These are phyloP conservation scores for Hydrolagus affinis DNA, from an alignment of 2,113 vertebrate genomes.

Conservation along the genomic window DNA sequence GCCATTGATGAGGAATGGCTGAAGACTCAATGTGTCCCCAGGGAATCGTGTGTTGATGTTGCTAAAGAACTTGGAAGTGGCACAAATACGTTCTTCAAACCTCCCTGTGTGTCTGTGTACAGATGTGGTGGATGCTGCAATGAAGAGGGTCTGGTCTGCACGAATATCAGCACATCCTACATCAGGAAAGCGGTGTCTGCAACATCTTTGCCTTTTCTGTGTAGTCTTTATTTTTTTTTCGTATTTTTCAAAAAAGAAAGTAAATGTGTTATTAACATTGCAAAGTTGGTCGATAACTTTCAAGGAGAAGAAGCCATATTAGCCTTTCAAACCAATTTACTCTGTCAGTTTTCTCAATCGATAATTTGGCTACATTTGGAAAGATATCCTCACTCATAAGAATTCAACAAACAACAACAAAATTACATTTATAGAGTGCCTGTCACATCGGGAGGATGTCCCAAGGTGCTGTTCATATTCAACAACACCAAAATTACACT, in stretches of 20 bases:
- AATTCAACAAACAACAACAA: no score
- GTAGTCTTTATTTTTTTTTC: not conserved
- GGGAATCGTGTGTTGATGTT: slow-evolving; percentile 86
- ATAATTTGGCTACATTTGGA: not conserved
- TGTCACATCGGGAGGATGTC: no score
- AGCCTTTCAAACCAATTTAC: not conserved
- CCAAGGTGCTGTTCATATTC: no score
- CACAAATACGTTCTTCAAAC: slow-evolving; percentile 86
- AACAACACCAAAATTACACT: no score
- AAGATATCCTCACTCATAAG: not conserved
- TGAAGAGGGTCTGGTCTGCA: slow-evolving; percentile 75
- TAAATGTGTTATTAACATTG: not conserved
- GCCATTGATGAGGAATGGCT: slow-evolving; percentile 96
- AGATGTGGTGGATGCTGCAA: slow-evolving; percentile 93
- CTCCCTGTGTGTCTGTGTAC: slow-evolving; percentile 84
- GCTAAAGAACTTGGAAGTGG: slow-evolving; percentile 78
- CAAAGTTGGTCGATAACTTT: not conserved
- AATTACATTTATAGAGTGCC: no score
- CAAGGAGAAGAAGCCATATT: not conserved
- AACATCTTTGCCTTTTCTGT: slow-evolving; percentile 32
- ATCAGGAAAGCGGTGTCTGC: slow-evolving; percentile 82
- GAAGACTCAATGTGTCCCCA: slow-evolving; percentile 83
- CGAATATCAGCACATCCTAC: slow-evolving; percentile 75
- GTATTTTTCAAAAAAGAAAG: not conserved
- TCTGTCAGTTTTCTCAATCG: not conserved